Conservation (phyloP, 92 coral and sea anemone species). For the Bergia puertoricense region DNA sequence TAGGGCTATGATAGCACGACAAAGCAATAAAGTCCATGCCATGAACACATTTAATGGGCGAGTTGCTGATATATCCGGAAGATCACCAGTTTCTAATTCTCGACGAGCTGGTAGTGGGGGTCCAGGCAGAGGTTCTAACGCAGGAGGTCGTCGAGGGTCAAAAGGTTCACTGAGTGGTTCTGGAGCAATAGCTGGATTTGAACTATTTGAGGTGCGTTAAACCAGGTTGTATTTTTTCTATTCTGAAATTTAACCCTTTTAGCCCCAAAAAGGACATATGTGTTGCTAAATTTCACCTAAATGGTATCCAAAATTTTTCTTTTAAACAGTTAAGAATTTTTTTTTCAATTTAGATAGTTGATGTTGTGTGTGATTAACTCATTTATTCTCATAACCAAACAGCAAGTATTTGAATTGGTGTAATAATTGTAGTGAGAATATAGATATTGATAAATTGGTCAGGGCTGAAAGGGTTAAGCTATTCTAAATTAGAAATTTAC, state of each 20-base stretch:
- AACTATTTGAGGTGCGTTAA: slow-evolving; percentile 41
- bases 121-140: background rate
- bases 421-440: no score
- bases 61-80: slow-evolving; percentile 27
- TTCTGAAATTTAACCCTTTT: background rate
- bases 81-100: background rate
- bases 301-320: no score
- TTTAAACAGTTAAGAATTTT: no score
- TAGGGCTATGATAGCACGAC: slow-evolving; percentile 7
- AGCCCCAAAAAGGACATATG: no score
- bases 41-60: slow-evolving; percentile 35
- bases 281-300: no score
- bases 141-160: slow-evolving; percentile 20
- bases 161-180: slow-evolving; percentile 5
- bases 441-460: no score
- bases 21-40: slow-evolving; percentile 33
- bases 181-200: background rate
- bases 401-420: no score
- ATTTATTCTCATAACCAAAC: no score
- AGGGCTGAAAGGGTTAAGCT: no score
- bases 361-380: no score
- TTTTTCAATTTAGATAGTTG: no score
- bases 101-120: slow-evolving; percentile 5
- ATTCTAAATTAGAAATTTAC: no score
- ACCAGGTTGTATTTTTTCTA: background rate